Percentiles rank a stretch among this genome's conserved stretches.
These are phyloP conservation scores for Eupithecia exiguata DNA, from an alignment of 2,888 invertebrate genomes.

Conservation along the genomic window DNA sequence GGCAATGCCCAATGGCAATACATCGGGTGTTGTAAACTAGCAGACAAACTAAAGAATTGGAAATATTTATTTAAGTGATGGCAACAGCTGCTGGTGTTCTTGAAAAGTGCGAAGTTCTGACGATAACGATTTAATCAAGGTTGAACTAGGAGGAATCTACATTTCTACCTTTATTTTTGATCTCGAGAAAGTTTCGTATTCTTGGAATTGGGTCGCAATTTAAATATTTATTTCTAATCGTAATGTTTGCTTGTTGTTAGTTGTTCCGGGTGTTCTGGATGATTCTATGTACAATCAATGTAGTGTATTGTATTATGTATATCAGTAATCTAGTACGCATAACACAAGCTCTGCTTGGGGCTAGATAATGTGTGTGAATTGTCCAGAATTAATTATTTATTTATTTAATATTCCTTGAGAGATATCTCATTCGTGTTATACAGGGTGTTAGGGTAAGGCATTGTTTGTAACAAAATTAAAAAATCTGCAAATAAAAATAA, in stretches of 20 bases:
- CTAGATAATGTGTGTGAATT: no score
- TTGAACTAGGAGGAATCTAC: conserved; percentile 16
- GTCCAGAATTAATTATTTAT: no score
- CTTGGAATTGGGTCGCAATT: conserved; percentile 24
- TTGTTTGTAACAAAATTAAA: no score
- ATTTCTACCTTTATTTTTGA: conserved; percentile 9
- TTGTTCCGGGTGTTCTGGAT: neutral
- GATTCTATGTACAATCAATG: no score
- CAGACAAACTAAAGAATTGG: conserved; percentile 42
- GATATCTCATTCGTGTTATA: no score
- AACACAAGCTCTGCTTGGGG: no score
- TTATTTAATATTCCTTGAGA: no score
- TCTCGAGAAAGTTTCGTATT: conserved; percentile 16
- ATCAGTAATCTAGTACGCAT: no score
- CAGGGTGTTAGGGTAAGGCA: no score
- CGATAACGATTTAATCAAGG: conserved; percentile 31
- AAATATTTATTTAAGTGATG: conserved; percentile 37
- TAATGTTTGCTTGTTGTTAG: neutral
- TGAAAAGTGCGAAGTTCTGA: conserved; percentile 20
- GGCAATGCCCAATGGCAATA: conserved; percentile 31
- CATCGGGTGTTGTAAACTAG: conserved; percentile 47
- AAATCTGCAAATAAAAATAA: no score
- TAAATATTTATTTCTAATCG: conserved; percentile 5
- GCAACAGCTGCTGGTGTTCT: conserved; percentile 30
- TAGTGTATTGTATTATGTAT: no score